Conservation (phyloP, 2,888 invertebrate genomes). For the Pasiphila rectangulata region DNA sequence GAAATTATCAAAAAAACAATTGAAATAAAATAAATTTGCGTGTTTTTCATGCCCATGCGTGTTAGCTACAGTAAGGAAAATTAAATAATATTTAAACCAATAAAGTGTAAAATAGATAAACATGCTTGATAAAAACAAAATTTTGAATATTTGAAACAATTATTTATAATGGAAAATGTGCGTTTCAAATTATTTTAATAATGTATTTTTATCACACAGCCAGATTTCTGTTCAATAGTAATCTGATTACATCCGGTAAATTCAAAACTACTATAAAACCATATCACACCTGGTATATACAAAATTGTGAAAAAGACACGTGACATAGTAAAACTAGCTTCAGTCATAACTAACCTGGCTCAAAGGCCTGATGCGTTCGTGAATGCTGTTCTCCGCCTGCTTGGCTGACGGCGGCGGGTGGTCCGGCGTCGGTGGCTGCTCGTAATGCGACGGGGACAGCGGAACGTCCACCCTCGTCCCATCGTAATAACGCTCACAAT, state of each 20-base stretch:
- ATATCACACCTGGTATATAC: too few species aligned
- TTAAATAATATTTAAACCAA: conserved; percentile 7
- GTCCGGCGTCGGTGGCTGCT: conserved; percentile 95
- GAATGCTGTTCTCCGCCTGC: conserved; percentile 93
- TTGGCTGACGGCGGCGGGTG: conserved; percentile 95
- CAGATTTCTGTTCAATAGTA: too few species aligned
- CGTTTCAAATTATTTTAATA: too few species aligned
- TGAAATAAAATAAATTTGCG: conserved; percentile 34
- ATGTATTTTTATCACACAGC: too few species aligned
- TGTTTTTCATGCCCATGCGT: conserved; percentile 43
- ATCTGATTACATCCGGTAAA: too few species aligned
- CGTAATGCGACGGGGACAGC: conserved; percentile 93
- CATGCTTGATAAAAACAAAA: too few species aligned
- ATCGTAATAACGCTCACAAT: conserved; percentile 69
- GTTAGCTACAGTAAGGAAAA: conserved; percentile 12
- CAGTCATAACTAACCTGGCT: conserved; percentile 89
- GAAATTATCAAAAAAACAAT: conserved; percentile 61
- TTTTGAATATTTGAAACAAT: too few species aligned
- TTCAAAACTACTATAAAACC: too few species aligned
- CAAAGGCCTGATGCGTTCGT: conserved; percentile 92
- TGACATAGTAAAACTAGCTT: conserved; percentile 26
- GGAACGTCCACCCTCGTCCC: conserved; percentile 81
- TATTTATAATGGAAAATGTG: too few species aligned
- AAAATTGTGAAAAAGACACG: conserved; percentile 13
- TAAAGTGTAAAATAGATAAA: neutral